A percentile compares a stretch with the other conserved stretches of the same genome.
phyloP scores from a whole-genome alignment of 1,140 invertebrate species.

The Eurosta solidaginis region DNA sequence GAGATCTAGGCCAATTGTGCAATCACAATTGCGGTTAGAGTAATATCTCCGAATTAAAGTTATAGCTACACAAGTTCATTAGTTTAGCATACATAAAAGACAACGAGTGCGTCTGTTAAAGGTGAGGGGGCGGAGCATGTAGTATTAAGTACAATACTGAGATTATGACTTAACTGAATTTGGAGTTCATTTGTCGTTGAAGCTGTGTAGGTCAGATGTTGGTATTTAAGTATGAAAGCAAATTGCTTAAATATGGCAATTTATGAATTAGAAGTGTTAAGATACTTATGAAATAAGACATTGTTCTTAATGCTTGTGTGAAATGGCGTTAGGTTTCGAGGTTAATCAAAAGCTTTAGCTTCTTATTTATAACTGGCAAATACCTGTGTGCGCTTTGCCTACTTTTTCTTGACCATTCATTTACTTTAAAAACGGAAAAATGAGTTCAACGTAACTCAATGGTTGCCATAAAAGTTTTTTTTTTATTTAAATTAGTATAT shows the following conservation, averaged over 20 bases:
- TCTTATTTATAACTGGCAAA: background rate
- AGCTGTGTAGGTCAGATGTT: too few species aligned
- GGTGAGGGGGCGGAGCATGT: background rate
- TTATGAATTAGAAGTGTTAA: background rate
- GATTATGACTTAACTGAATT: background rate
- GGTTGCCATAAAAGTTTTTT: background rate
- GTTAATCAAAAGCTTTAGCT: background rate
- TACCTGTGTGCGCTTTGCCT: slow-evolving; percentile 3
- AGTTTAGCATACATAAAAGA: background rate
- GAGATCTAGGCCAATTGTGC: slow-evolving; percentile 34
- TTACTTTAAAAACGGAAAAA: background rate
- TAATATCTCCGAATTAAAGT: background rate
- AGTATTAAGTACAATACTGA: background rate
- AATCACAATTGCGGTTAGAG: slow-evolving; percentile 28
- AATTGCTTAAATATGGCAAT: background rate
- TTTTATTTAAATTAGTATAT: background rate
- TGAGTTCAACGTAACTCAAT: slow-evolving; percentile 13
- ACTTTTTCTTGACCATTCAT: slow-evolving; percentile 19
- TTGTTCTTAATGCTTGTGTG: background rate
- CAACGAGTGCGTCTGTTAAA: background rate
- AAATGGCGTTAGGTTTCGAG: slow-evolving; percentile 13
- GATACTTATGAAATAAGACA: background rate
- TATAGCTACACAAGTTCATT: background rate
- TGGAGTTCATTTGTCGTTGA: too few species aligned
- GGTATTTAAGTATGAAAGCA: too few species aligned